Percentiles rank a stretch among this genome's conserved stretches.
phyloP scores from a whole-genome alignment of 1,140 invertebrate genomes.

The Brachystomella parvula region DNA sequence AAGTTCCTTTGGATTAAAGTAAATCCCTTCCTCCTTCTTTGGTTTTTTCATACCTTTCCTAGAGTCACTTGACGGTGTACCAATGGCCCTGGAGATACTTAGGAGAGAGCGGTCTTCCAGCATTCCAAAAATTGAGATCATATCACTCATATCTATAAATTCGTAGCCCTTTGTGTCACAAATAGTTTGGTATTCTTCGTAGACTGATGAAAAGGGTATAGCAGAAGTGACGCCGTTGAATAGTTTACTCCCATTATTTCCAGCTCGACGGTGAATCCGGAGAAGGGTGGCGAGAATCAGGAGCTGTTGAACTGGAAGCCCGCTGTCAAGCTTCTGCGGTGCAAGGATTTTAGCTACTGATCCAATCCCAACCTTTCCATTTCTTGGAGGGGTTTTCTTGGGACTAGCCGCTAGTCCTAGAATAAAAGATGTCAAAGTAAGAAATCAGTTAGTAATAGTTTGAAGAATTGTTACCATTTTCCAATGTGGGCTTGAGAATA shows the following conservation, averaged over 20 bases:
- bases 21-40: slow-evolving; percentile 10
- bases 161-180: slow-evolving; percentile 26
- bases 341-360: slow-evolving; percentile 26
- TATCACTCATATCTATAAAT: slow-evolving; percentile 35
- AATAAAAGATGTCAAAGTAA: slow-evolving; percentile 9
- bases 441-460: slow-evolving; percentile 13
- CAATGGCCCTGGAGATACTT: slow-evolving; percentile 1
- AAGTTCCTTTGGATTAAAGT: slow-evolving; percentile 20
- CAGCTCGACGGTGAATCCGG: slow-evolving; percentile 18
- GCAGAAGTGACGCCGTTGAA: slow-evolving; percentile 26
- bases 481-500: slow-evolving; percentile 38
- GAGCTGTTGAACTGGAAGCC: slow-evolving; percentile 31
- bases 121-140: slow-evolving; percentile 26
- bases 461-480: slow-evolving; percentile 39
- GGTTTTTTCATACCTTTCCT: slow-evolving; percentile 10
- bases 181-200: slow-evolving; percentile 32
- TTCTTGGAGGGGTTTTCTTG: slow-evolving; percentile 16
- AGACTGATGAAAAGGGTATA: slow-evolving; percentile 20
- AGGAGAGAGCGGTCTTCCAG: slow-evolving; percentile 29
- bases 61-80: neutral
- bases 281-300: slow-evolving; percentile 27
- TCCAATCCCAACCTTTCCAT: slow-evolving; percentile 23
- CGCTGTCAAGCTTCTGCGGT: slow-evolving; percentile 26
- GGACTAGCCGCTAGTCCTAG: slow-evolving; percentile 40
- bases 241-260: neutral